These are phyloP conservation scores for Cnemophilus loriae DNA, from an alignment of 2,113 vertebrate species.

Conservation along the genomic window DNA sequence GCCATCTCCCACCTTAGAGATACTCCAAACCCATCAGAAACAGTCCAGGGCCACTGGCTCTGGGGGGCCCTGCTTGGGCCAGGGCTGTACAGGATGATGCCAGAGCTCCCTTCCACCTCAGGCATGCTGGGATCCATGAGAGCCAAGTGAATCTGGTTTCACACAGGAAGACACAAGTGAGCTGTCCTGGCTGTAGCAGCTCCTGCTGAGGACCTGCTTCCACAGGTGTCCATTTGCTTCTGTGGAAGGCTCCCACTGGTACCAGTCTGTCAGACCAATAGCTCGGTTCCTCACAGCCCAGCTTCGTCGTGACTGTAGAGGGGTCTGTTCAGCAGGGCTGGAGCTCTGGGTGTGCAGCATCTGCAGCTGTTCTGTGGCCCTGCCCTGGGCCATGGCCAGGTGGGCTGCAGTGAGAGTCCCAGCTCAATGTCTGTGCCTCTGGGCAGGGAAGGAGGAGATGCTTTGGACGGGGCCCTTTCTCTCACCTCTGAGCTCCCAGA, in stretches of 20 bases:
- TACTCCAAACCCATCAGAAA: not conserved
- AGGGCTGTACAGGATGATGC: not conserved
- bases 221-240: not conserved
- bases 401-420: not conserved
- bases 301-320: fast-evolving
- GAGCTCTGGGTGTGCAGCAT: not conserved
- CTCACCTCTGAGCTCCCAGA: not conserved
- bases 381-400: not conserved
- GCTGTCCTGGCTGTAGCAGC: not conserved
- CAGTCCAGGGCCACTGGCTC: not conserved
- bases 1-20: not conserved
- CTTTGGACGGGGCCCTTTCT: not conserved
- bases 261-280: fast-evolving
- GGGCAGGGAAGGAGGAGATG: not conserved
- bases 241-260: not conserved
- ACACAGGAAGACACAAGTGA: no score
- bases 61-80: not conserved
- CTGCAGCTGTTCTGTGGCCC: not conserved
- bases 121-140: not conserved
- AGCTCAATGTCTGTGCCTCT: not conserved
- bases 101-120: not conserved
- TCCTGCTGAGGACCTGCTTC: not conserved
- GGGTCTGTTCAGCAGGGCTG: not conserved
- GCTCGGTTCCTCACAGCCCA: fast-evolving
- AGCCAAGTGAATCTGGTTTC: not conserved